These are phyloP conservation scores for Pomatostomus ruficeps DNA, from an alignment of 2,113 vertebrate species.

Conservation along the genomic window DNA sequence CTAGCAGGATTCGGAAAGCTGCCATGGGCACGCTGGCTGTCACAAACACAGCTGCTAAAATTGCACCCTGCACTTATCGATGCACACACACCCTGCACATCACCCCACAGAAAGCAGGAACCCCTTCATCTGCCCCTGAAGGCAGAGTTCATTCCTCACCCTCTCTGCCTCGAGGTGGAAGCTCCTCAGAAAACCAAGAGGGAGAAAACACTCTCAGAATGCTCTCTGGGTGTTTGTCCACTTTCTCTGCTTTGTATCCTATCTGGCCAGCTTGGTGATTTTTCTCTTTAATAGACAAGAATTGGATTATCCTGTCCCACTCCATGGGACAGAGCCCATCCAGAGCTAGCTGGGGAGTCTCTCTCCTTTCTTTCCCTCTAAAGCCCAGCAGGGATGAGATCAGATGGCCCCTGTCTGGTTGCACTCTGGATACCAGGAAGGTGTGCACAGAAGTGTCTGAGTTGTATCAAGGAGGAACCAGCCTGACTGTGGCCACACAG, in stretches of 20 bases:
- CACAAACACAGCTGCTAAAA: not conserved
- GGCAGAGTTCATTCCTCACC: not conserved
- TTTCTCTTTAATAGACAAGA: not conserved
- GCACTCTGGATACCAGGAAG: not conserved
- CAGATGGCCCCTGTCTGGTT: not conserved
- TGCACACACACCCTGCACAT: not conserved
- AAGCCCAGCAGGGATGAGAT: not conserved
- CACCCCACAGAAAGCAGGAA: not conserved
- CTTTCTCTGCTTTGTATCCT: not conserved
- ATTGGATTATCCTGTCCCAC: not conserved
- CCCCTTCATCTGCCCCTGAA: not conserved
- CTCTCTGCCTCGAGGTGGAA: rapidly evolving
- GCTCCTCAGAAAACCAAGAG: not conserved
- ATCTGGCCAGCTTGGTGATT: not conserved
- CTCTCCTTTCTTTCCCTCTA: not conserved
- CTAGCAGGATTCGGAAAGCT: not conserved
- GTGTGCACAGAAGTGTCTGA: not conserved
- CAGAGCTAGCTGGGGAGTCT: not conserved
- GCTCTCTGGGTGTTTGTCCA: not conserved
- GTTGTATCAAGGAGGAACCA: not conserved
- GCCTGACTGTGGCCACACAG: not conserved
- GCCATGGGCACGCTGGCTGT: rapidly evolving
- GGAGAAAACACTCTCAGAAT: not conserved
- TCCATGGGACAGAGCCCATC: not conserved
- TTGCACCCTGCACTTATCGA: not conserved